Base-by-base conservation (phyloP, 2,888 invertebrate species). In the Mythimna ferrago region DNA sequence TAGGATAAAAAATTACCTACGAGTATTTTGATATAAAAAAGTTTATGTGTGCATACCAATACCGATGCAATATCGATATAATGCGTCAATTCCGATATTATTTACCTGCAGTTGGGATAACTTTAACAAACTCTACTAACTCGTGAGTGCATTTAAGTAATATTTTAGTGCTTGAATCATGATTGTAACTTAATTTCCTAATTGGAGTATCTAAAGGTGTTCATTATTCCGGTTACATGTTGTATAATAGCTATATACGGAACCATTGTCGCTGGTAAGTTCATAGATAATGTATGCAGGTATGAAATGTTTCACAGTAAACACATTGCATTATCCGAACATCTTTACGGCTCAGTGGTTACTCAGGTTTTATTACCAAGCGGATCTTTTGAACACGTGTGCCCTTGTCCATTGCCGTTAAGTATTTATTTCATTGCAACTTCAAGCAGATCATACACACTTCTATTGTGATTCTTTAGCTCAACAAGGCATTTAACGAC, bases 401-500 rank as follows among this genome's bases (percentile, higher is more conserved):
- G 89, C 83, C 88, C 85, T 90, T 89, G 90, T 82, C 73, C 64
- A 78, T 76, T 84, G 83, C 73, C 73, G 71, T 88, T 86, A 87
- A 84, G 82, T 86, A 86, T 87, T 80, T 84, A 88, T 87, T 88
- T 87, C 86, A 89, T 85, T 86, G 79, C 80, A 83, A 83, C 82
- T 83, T 62, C 64, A 78, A 79, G 41, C 38, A 56, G 67, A 78
- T 73, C 68, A 76, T 77, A 83, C 66, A 80, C 76, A 80, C 67
- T 81, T 70, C 69, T 76, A 84, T 78, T 66, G 54, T 73, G 74
- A 57, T 54, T 62, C 60, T 79, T 41, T 73, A 51, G 26, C 60
- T 69, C 54, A 38, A 73, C 65, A 65, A 72, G 73, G 70, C 66
- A 81, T 80, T 85, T 62, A 66, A 61, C 64, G 62, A 51, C 68